Base-by-base conservation (phyloP, 1,140 invertebrate species). In the Heliconius congener region DNA sequence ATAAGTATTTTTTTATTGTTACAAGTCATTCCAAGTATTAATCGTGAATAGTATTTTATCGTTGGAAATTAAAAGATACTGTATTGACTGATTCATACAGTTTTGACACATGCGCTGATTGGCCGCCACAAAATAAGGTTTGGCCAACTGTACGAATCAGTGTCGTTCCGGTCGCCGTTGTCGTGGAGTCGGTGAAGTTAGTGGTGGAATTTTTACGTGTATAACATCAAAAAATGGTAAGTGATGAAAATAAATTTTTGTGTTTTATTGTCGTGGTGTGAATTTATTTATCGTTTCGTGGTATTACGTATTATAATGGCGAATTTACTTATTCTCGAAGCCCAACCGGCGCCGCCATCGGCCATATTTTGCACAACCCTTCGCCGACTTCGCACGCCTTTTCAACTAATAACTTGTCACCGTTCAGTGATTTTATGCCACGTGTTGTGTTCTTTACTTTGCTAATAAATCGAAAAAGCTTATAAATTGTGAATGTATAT, bases 221-320 rank as follows among this genome's bases (percentile, higher is more conserved):
- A 76, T 93, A 93, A 93, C 91, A 92, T 93, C 91, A 92, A 89
- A 94, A 94, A 94, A 94, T 94, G 93, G 93, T 94, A 94, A 94
- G 93, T 94, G 86, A 87, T 89, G 82, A 87, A 84, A 88, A 89
- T 88, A 88, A 90, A 87, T 89, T 88, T 74, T 81, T 93, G 91
- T 93, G 91, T 85, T 84, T 85, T 74, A 74, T 79, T 78, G 80
- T 81, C 81, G 88, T 84, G 84, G 71, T 88, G 87, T 93, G 90
- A 84, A 86, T 84, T 82, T 72, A 34, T 71, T 82, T 84, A 74
- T 80, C 71, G 73, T 70, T 77, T 82, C 78, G 77, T 83, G 77
- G 81, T 80, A 83, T 78, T 66, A 42, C 81, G 76, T 72, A 76
- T 52, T 71, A 46, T 83, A 84, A 88, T 80, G 73, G 42, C 83